Conservation (phyloP, 2,888 invertebrate genomes). For the Drosophila cognata region DNA sequence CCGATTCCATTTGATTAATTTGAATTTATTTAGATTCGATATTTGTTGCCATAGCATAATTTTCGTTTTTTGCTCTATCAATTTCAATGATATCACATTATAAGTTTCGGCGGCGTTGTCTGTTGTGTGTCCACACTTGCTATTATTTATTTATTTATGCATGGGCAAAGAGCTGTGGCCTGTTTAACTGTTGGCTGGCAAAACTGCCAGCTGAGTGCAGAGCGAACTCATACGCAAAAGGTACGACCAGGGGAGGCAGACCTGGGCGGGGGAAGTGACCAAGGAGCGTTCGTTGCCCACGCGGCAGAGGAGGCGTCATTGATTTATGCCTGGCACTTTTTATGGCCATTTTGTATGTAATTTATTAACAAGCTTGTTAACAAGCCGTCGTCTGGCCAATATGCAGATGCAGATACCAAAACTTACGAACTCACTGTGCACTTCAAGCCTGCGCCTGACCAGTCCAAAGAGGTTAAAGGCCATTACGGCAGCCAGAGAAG, state of each 20-base stretch:
- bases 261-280: not conserved
- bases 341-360: slow-evolving; percentile 81
- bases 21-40: slow-evolving; percentile 71
- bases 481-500: slow-evolving; percentile 54
- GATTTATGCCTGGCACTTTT: slow-evolving; percentile 80
- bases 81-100: slow-evolving; percentile 64
- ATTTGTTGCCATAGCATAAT: slow-evolving; percentile 48
- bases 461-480: slow-evolving; percentile 71
- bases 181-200: slow-evolving; percentile 24
- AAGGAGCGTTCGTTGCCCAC: slow-evolving; percentile 9
- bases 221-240: slow-evolving; percentile 30
- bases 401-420: slow-evolving; percentile 63
- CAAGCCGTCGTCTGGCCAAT: slow-evolving; percentile 64
- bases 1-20: slow-evolving; percentile 64
- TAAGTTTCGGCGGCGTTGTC: slow-evolving; percentile 51
- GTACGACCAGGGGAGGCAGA: not conserved
- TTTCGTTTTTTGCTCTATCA: slow-evolving; percentile 63
- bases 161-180: slow-evolving; percentile 29
- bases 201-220: slow-evolving; percentile 22
- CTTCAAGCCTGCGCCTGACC: slow-evolving; percentile 51
- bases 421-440: slow-evolving; percentile 24
- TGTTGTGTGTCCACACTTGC: slow-evolving; percentile 72
- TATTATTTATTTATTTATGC: slow-evolving; percentile 78
- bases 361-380: slow-evolving; percentile 82
- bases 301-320: slow-evolving; percentile 58